A percentile compares a stretch with the other conserved stretches of the same genome.
phyloP scores from a whole-genome alignment of 2,113 vertebrate genomes.

The Saccopteryx leptura region DNA sequence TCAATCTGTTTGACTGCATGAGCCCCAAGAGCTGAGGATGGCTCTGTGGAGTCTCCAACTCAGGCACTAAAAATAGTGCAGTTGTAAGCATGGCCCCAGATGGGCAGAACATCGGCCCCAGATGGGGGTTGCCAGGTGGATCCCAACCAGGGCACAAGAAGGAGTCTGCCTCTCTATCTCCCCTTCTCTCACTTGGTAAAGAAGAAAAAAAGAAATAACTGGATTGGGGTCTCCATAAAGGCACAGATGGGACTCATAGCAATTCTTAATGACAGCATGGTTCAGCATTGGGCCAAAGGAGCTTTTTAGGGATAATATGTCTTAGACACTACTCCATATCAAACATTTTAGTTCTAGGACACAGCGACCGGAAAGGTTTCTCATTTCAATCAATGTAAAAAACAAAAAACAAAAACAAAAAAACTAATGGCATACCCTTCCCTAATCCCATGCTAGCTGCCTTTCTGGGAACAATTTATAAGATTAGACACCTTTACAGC shows the following conservation, averaged over 20 bases:
- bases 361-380: slow-evolving; percentile 71
- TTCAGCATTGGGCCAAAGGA: slow-evolving; percentile 9
- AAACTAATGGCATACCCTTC: background rate
- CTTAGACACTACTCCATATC: slow-evolving; percentile 75
- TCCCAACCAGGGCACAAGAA: no score
- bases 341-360: slow-evolving; percentile 78
- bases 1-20: no score
- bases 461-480: slow-evolving; percentile 26
- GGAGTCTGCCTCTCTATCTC: no score
- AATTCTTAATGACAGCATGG: slow-evolving; percentile 61
- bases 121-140: no score
- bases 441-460: slow-evolving; percentile 53
- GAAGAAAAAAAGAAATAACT: background rate
- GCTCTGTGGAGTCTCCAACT: no score
- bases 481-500: slow-evolving; percentile 60
- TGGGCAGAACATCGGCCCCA: no score
- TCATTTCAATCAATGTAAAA: slow-evolving; percentile 65
- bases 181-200: background rate
- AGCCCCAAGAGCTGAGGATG: no score
- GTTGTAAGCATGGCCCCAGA: no score
- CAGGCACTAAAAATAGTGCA: no score
- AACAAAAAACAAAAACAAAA: background rate
- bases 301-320: slow-evolving; percentile 57
- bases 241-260: background rate
- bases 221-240: background rate